Conservation (phyloP, 2,797 vertebrate species). For the Muraenolepis orangiensis region DNA sequence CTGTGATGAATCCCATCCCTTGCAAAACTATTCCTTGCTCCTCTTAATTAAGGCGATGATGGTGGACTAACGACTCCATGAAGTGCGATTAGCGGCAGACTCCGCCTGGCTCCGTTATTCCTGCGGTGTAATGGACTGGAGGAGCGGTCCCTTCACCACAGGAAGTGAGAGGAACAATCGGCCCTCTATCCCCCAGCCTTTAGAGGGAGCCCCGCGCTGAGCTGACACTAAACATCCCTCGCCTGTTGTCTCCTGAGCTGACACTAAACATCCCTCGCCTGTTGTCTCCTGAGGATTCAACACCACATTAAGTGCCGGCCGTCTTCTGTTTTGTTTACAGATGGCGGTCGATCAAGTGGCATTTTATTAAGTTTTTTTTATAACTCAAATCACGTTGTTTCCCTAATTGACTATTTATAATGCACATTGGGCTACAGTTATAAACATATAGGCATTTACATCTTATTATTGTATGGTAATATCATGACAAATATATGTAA, state of each 20-base stretch:
- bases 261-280: background rate
- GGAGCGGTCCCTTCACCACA: slow-evolving; percentile 11
- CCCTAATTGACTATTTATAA: background rate
- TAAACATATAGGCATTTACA: background rate
- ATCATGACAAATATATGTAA: background rate
- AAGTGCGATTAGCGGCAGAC: slow-evolving; percentile 21
- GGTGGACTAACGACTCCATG: slow-evolving; percentile 12
- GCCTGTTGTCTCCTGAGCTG: background rate
- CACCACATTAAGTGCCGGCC: background rate
- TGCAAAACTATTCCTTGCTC: slow-evolving; percentile 32
- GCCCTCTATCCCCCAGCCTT: background rate
- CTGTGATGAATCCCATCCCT: slow-evolving; percentile 45
- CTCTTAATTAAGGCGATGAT: slow-evolving; percentile 33
- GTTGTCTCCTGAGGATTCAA: background rate
- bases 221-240: background rate
- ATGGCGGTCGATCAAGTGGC: background rate
- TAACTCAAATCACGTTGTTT: background rate
- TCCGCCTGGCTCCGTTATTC: slow-evolving; percentile 20
- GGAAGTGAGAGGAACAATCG: slow-evolving; percentile 14
- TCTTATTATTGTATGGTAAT: background rate
- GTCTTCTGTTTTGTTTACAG: background rate
- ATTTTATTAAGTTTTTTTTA: background rate
- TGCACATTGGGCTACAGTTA: background rate
- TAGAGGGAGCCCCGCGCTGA: slow-evolving; percentile 7
- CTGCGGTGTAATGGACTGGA: slow-evolving; percentile 9